phyloP scores from a whole-genome alignment of 2,797 vertebrate genomes.

The Sus cebifrons region DNA sequence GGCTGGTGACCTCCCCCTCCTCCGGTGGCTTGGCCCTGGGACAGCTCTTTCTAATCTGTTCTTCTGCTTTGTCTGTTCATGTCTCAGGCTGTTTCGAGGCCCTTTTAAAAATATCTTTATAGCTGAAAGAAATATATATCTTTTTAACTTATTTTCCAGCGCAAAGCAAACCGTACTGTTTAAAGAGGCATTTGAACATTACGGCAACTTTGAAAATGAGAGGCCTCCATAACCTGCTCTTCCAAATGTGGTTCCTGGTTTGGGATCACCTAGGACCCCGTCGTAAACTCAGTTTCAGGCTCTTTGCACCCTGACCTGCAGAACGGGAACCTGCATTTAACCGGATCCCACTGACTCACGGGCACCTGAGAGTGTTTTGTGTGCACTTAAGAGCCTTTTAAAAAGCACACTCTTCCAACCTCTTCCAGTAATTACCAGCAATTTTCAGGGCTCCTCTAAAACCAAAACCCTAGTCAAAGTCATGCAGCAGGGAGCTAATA shows the following conservation, averaged over 20 bases:
- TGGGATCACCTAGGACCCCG: not conserved
- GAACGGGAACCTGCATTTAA: not conserved
- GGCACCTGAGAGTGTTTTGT: not conserved
- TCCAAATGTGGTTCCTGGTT: not conserved
- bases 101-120: constrained; percentile 23
- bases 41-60: not conserved
- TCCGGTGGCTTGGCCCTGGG: not conserved
- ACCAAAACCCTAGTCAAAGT: not conserved
- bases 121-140: not conserved
- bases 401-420: not conserved
- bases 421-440: constrained; percentile 66
- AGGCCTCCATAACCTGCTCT: not conserved
- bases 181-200: constrained; percentile 1
- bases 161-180: not conserved
- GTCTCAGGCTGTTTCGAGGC: not conserved
- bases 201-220: constrained; percentile 25
- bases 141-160: not conserved
- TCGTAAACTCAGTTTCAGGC: not conserved
- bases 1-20: not conserved
- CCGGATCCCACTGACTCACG: not conserved
- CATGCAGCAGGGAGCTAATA: constrained; percentile 62
- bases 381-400: constrained; percentile 23
- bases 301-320: not conserved
- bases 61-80: not conserved
- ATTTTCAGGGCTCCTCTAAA: constrained; percentile 67